A percentile compares a stretch with the other conserved stretches of the same genome.
phyloP scores from a whole-genome alignment of 1,140 invertebrate species.

The Diprion similis region DNA sequence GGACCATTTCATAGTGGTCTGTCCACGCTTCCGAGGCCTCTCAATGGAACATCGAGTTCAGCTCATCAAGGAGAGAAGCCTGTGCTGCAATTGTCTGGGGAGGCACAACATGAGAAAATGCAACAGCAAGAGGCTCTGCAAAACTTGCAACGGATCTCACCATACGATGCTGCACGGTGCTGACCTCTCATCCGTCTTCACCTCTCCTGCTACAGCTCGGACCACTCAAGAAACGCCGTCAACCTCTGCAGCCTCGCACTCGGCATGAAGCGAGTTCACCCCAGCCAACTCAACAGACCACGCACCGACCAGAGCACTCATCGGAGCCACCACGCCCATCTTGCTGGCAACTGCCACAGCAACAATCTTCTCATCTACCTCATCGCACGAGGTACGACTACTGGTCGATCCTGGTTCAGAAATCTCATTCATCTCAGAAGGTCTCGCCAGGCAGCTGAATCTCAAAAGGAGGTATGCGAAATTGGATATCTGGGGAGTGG shows the following conservation, averaged over 20 bases:
- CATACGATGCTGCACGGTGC: constrained; percentile 6
- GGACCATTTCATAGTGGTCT: neutral
- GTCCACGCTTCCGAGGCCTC: neutral
- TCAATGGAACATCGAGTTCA: neutral
- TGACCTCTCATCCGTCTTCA: neutral
- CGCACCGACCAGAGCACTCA: too few relatives aligned
- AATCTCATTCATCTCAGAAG: constrained; percentile 18
- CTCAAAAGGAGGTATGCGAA: neutral
- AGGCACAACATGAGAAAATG: neutral
- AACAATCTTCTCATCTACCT: neutral
- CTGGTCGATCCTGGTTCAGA: constrained; percentile 27
- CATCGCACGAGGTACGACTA: constrained; percentile 14
- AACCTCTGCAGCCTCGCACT: too few relatives aligned
- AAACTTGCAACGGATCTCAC: neutral
- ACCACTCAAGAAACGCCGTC: neutral
- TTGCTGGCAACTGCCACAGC: neutral
- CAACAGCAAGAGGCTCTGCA: neutral
- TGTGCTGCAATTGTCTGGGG: too few relatives aligned
- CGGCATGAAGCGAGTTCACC: neutral
- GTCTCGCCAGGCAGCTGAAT: constrained; percentile 14
- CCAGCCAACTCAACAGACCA: too few relatives aligned
- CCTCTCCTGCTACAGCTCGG: too few relatives aligned
- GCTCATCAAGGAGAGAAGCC: neutral
- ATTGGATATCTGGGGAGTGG: too few relatives aligned
- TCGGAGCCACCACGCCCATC: neutral